phyloP scores from a whole-genome alignment of 1,140 invertebrate genomes.

The Papilio aristodemus region DNA sequence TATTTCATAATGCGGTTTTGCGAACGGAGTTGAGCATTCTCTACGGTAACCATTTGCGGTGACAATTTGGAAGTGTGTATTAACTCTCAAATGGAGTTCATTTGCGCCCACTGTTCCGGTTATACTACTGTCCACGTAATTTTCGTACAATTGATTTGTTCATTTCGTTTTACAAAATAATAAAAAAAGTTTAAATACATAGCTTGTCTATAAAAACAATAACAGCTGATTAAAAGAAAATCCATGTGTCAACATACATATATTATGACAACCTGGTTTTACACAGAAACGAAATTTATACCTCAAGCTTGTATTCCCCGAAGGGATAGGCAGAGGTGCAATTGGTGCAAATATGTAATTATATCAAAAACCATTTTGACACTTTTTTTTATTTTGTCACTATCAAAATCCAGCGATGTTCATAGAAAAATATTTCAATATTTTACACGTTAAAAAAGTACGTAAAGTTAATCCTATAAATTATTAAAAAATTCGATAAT shows the following conservation, averaged over 20 bases:
- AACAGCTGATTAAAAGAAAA: not conserved
- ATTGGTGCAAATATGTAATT: too few relatives aligned
- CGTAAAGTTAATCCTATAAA: slow-evolving; percentile 5
- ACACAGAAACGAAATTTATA: not conserved
- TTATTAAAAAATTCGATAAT: slow-evolving; percentile 43
- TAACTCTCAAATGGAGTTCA: slow-evolving; percentile 1
- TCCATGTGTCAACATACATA: slow-evolving; percentile 2
- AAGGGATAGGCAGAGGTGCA: too few relatives aligned
- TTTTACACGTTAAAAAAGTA: too few relatives aligned
- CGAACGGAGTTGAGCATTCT: not conserved
- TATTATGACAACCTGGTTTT: slow-evolving; percentile 1
- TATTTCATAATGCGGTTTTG: not conserved
- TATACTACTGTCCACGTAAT: not conserved
- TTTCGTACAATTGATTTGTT: not conserved
- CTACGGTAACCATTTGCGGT: slow-evolving; percentile 21
- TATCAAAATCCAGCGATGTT: too few relatives aligned
- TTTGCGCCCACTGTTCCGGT: not conserved
- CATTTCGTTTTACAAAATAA: not conserved
- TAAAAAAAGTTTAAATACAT: not conserved
- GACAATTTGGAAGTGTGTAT: slow-evolving; percentile 18
- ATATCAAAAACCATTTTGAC: too few relatives aligned
- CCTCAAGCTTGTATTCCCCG: too few relatives aligned
- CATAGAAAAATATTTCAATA: too few relatives aligned
- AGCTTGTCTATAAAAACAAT: not conserved
- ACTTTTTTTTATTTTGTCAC: too few relatives aligned